These are phyloP conservation scores for Mesodorylaimus sp. DNA, from an alignment of 2,888 invertebrate genomes.

Conservation along the genomic window DNA sequence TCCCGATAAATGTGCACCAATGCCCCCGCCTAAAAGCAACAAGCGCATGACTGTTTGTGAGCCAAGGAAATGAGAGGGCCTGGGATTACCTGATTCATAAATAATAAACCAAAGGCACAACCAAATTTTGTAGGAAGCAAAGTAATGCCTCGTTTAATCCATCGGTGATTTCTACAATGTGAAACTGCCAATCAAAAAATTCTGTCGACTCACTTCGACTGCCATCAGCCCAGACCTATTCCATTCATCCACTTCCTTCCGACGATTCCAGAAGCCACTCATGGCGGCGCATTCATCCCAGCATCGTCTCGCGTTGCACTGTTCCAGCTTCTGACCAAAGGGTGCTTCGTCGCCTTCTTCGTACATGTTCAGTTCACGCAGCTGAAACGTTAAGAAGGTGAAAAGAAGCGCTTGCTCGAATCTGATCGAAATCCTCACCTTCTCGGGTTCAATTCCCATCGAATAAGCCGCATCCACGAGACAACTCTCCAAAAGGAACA, in stretches of 20 bases:
- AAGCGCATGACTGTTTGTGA: no score
- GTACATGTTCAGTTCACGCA: slow-evolving; percentile 54
- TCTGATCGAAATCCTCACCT: slow-evolving; percentile 44
- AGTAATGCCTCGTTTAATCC: slow-evolving; percentile 22
- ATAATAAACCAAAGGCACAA: slow-evolving; percentile 26
- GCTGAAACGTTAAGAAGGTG: slow-evolving; percentile 23
- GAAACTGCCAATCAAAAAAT: neutral
- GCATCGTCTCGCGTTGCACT: slow-evolving; percentile 42
- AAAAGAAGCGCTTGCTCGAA: neutral
- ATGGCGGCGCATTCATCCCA: slow-evolving; percentile 30
- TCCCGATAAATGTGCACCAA: no score
- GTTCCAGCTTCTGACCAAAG: slow-evolving; percentile 51
- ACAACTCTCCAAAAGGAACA: slow-evolving; percentile 59
- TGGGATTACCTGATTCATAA: slow-evolving; percentile 27
- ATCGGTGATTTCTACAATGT: slow-evolving; percentile 16
- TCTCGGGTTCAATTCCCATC: slow-evolving; percentile 45
- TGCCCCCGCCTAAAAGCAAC: no score
- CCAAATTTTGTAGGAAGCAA: slow-evolving; percentile 28
- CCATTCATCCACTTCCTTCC: slow-evolving; percentile 23
- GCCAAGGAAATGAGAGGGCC: no score
- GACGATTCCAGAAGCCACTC: slow-evolving; percentile 22
- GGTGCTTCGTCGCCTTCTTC: slow-evolving; percentile 56
- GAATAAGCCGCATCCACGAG: slow-evolving; percentile 53
- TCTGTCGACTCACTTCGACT: neutral
- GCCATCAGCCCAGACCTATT: slow-evolving; percentile 28